phyloP scores from a whole-genome alignment of 1,140 invertebrate genomes.

The Temnothorax curvispinosus region DNA sequence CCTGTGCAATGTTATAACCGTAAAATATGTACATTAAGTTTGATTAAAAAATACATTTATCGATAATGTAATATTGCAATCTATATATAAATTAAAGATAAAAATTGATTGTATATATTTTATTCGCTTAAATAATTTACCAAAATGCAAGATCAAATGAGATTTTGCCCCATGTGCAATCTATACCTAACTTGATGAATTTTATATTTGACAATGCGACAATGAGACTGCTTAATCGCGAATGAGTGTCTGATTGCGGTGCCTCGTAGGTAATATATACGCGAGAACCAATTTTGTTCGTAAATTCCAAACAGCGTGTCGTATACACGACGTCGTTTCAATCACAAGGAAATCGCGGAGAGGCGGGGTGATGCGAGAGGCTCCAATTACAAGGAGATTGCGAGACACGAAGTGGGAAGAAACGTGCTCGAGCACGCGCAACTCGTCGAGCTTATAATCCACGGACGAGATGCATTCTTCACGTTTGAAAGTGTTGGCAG shows the following conservation, averaged over 20 bases:
- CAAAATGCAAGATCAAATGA: background rate
- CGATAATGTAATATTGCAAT: background rate
- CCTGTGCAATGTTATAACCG: background rate
- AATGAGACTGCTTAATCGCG: slow-evolving; percentile 3
- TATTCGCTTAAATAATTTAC: background rate
- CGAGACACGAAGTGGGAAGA: slow-evolving; percentile 31
- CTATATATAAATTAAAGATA: background rate
- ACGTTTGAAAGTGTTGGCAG: slow-evolving; percentile 42
- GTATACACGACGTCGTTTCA: slow-evolving; percentile 21
- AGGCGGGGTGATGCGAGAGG: background rate
- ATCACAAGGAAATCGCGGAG: slow-evolving; percentile 48
- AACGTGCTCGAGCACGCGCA: slow-evolving; percentile 53
- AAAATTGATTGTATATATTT: background rate
- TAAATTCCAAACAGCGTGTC: slow-evolving; percentile 21
- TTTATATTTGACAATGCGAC: slow-evolving; percentile 11
- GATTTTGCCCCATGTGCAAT: background rate
- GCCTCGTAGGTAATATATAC: background rate
- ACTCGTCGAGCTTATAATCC: slow-evolving; percentile 42
- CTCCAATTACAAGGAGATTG: slow-evolving; percentile 58
- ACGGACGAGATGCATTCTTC: slow-evolving; percentile 52
- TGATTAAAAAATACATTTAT: background rate
- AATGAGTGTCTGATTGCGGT: slow-evolving; percentile 20
- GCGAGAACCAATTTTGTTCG: slow-evolving; percentile 35
- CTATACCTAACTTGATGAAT: background rate
- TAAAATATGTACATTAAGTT: background rate